Base-by-base conservation (phyloP, 2,113 vertebrate species). In the Protomyctophum bolini region DNA sequence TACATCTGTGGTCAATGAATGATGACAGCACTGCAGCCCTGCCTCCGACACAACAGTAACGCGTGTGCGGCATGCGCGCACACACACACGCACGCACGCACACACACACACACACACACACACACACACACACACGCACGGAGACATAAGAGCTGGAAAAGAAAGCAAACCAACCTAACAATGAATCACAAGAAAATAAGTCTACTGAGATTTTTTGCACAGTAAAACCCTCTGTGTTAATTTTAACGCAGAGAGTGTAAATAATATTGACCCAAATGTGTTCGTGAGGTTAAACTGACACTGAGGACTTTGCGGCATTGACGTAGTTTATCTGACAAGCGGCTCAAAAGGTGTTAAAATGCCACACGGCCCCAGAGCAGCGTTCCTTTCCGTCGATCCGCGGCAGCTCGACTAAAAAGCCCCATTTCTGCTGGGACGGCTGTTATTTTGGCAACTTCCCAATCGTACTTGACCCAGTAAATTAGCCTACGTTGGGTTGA, bases 1-100 rank as follows among this genome's bases (percentile, higher is more conserved):
- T 91, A 91, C 90, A 93, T 91, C 84, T 89, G 89, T 85, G 89
- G 88, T 89, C 90, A 91, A 86, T 87, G 88, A 88, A 86, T 89
- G 90, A 86, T 91, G 85, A 91, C 89, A 91, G 88, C 74, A 79
- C 50, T 58, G 54, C 50, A 54, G 56, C 14, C 57, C 12, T 33
- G 63, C 58, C 58, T 51, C 68, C 70, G 29, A 74, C 76, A 72
- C 72, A 70, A 76, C 75, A 81, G 78, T 41, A 83, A 77, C 49
- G 10, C 58, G 21, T 49, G 21, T 21, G 21, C 21, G 21, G n/a
- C n/a, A n/a, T n/a, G n/a, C n/a, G n/a, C n/a, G n/a, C n/a, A 29
- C 28, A 8, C 68, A 46, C 58, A 7, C 69, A 82, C 79, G 79
- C 76, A 82, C 75, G 82, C 68, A 72, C 72, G 86, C 81, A 75